Base-by-base conservation (phyloP, 2,888 invertebrate genomes). In the Bellardia pandia region DNA sequence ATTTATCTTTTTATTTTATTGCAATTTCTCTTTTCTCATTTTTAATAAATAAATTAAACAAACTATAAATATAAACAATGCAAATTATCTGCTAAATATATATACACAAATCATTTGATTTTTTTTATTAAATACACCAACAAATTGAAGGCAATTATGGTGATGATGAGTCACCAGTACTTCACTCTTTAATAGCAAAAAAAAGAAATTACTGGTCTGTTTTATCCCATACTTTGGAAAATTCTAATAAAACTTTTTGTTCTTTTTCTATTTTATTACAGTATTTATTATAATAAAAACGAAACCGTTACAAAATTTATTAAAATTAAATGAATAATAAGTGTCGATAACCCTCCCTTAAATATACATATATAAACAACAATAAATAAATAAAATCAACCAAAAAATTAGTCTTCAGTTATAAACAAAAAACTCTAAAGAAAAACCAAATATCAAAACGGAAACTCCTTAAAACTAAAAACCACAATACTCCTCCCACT, bases 221-320 rank as follows among this genome's bases (percentile, higher is more conserved):
- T 33, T 37, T 60, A 8, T 23, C 58, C 37, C 16, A 33, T 42
- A 42, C 6, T 42, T 13, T 3, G 9, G 23, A 48, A 79, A 51
- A 82, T 16, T 33, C 14, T n/a, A 71, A 71, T 53, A 76, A 33
- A 37, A 45, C 9, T 62, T 30, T 4, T 11, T 56, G n/a, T 51
- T 30, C 14, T 58, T 74, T 13, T 33, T 42, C 23, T 40, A n/a
- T 69, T 30, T 33, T 45, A 16, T 66, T 66, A 2, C 72, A 71
- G 76, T 77, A 77, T 76, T 71, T 64, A 64, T 71, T 56, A 71
- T 64, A 64, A 83, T 14, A 74, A 77, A 64, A 78, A 66, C 13
- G 48, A 66, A 78, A 77, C 4, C 64, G 45, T 48, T 64, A 30
- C 2, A 51, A 66, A 74, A 60, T 30, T 74, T 40, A 78, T 83